Percentiles rank a stretch among this genome's conserved stretches.
phyloP scores from a whole-genome alignment of 2,888 invertebrate genomes.

The Trichogramma dendrolimi region DNA sequence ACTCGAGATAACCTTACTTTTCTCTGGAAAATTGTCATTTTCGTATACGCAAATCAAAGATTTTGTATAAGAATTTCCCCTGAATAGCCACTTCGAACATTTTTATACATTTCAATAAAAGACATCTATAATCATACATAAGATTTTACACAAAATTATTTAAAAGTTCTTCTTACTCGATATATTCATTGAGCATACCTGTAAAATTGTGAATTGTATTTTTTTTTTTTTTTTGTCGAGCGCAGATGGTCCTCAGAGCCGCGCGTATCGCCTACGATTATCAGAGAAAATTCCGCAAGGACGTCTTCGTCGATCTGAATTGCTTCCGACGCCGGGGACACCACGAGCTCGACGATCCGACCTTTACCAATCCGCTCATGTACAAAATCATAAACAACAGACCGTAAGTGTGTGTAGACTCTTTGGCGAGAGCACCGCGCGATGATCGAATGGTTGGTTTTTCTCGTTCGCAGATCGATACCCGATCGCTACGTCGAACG shows the following conservation, averaged over 20 bases:
- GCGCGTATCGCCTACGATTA: constrained; percentile 84
- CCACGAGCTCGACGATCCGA: constrained; percentile 96
- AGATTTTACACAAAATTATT: too few relatives aligned
- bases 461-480: constrained; percentile 61
- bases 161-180: too few relatives aligned
- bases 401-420: constrained; percentile 55
- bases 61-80: too few relatives aligned
- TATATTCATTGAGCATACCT: too few relatives aligned
- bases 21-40: too few relatives aligned
- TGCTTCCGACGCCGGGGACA: constrained; percentile 95
- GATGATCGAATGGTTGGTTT: neutral
- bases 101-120: too few relatives aligned
- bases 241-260: constrained; percentile 73
- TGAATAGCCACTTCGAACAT: too few relatives aligned
- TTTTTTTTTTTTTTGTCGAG: constrained; percentile 21
- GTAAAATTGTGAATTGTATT: too few relatives aligned
- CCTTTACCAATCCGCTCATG: constrained; percentile 89
- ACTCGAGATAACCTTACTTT: too few relatives aligned
- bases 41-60: too few relatives aligned
- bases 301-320: constrained; percentile 85
- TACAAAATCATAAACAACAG: constrained; percentile 72
- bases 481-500: constrained; percentile 75
- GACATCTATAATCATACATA: too few relatives aligned
- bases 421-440: too few relatives aligned
- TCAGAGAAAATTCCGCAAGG: constrained; percentile 81